Base-by-base conservation (phyloP, 1,140 invertebrate genomes). In the Maniola jurtina region DNA sequence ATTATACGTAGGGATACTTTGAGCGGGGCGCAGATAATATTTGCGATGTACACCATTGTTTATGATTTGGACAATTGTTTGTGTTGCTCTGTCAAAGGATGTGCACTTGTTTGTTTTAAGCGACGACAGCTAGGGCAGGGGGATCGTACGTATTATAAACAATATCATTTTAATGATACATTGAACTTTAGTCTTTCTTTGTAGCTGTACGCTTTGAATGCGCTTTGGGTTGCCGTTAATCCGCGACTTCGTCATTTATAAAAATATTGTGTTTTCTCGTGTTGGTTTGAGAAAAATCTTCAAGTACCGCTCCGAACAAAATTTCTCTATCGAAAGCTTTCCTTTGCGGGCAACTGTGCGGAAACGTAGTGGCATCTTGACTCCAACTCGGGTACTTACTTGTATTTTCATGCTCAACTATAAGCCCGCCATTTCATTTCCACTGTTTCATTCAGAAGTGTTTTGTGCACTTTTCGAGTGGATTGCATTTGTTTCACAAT, bases 1-100 rank as follows among this genome's bases (percentile, higher is more conserved):
- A 85, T 90, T 89, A 90, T 90, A 78, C 77, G 80, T 78, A 76
- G 86, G 86, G 84, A 85, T 84, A 86, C 80, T 83, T 81, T 79
- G 84, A 83, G 66, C 78, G 73, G 82, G 76, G 73, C 72, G 70
- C 76, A 77, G 85, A 82, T 88, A 83, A 87, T 90, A 88, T 89
- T 90, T 90, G 88, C 86, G 76, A 86, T 88, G 82, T 87, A 79
- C 75, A 85, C 81, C 80, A 90, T 90, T 90, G 88, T 90, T 89
- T 90, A 90, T 89, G 86, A 88, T 89, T 88, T 86, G 77, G 83
- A 86, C 83, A 86, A 90, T 90, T 90, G 88, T 90, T 89, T 90
- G 85, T 86, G 82, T 85, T 83, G 71, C 80, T 70, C 75, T 86
- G 85, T 88, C 88, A 90, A 90, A 90, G 86, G 88, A 89, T 89